Base-by-base conservation (phyloP, 2,113 vertebrate species). In the Scopus umbretta region DNA sequence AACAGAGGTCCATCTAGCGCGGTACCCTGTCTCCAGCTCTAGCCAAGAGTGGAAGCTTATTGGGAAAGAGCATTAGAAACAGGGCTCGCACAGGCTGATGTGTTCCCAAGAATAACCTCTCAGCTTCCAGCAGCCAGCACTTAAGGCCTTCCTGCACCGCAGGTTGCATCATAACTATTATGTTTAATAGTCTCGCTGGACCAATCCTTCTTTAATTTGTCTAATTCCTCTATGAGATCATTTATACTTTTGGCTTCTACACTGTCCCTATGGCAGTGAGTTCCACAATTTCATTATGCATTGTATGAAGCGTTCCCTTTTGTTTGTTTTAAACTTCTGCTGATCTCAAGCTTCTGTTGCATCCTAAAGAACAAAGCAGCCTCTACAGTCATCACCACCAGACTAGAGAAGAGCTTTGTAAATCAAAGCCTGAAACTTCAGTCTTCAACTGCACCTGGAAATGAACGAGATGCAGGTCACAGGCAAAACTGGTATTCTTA, bases 121-220 rank as follows among this genome's bases (percentile, higher is more conserved):
- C 71, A 63, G 75, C 91, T 92, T 91, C 80, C 92, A 91, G 86
- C 83, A 88, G 73, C 30, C 79, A 80, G 83, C 86, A 88, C 80
- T 96, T 93, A 45, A 73, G 83, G 49, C 91, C 86, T 67, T 95
- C 90, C 92, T 90, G 84, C 87, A 91, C 93, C 6, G 6, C 66
- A 49, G 93, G 94, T 27, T 96, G 87, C 94, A 96, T 93, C 90
- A 85, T 91, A 97, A 92, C 87, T 95, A 76, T 87, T 92, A 92
- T 72, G 78, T 96, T 96, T 97, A 95, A 94, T 80, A 90, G 78
- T 80, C 93, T 96, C 81, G 0, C 90, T 88, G 92, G 96, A 91
- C 84, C 89, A 94, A 93, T 91, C 80, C 70, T 85, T 88, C 94
- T 90, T 88, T 91, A 96, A 96, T 95, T 97, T 94, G 92, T 90